Base-by-base conservation (phyloP, 2,797 vertebrate species). In the Pitangus sulphuratus region DNA sequence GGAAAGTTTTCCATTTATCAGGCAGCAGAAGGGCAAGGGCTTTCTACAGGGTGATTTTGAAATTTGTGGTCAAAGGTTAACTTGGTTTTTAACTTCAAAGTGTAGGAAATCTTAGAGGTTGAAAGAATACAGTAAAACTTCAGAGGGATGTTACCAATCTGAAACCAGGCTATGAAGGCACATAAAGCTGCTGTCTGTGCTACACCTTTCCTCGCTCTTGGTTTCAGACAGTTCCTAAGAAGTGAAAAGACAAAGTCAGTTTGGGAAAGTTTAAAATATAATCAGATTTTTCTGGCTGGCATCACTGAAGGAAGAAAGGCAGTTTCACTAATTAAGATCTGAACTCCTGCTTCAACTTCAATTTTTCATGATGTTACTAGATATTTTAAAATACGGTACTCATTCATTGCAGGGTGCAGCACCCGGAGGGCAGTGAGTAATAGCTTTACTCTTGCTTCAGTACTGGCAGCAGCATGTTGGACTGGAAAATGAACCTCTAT, bases 391-490 rank as follows among this genome's bases (percentile, higher is more conserved):
- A 91, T 78, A 87, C 11, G 69, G 89, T 87, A 58, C 84, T 96
- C 91, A 68, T 85, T 89, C 75, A 78, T 21, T 85, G 76, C 72
- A 91, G 95, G 94, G 93, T 35, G 94, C 94, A 96, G 91, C 72
- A 91, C 87, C 95, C 92, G 50, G 91, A 84, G 94, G 95, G 93
- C 92, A 91, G 33, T 95, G 95, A 97, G 93, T 96, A 97, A 97
- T 95, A 91, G 89, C 78, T 96, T 91, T 93, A 95, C 92, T 89
- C 90, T 58, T 86, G 68, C 39, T 92, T 95, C 47, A 54, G 87
- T 89, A 94, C 93, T 95, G 94, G 96, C 95, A 97, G 72, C 72
- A 91, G 95, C 91, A 93, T 76, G 94, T 96, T 95, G 84, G 82
- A 79, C 92, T 84, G 76, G 84, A 91, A 96, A 96, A 96, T 26